phyloP scores from a whole-genome alignment of 2,888 invertebrate species.

The Adelphocoris suturalis region DNA sequence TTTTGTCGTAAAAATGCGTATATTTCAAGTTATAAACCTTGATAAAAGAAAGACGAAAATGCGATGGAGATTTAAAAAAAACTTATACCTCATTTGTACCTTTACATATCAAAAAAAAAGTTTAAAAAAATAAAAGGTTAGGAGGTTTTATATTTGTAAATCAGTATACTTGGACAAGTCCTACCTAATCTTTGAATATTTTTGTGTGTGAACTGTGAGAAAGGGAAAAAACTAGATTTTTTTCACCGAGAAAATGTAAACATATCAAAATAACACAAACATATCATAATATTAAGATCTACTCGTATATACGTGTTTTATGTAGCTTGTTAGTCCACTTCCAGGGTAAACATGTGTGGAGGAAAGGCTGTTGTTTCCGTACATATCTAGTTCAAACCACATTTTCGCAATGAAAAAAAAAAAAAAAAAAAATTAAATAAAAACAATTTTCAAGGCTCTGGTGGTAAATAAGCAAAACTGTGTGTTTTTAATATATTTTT shows the following conservation, averaged over 20 bases:
- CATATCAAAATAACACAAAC: conserved; percentile 71
- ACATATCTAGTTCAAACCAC: conserved; percentile 43
- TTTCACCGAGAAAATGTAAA: conserved; percentile 68
- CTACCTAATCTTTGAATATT: conserved; percentile 71
- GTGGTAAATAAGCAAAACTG: conserved; percentile 2
- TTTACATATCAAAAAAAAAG: conserved; percentile 68
- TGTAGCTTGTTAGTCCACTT: conserved; percentile 73
- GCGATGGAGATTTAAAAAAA: conserved; percentile 64
- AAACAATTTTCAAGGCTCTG: not conserved
- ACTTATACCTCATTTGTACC: conserved; percentile 72
- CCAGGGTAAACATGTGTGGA: conserved; percentile 73
- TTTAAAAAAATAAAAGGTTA: conserved; percentile 65
- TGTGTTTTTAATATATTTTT: conserved; percentile 61
- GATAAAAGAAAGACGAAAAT: conserved; percentile 7
- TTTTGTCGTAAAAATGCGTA: not conserved
- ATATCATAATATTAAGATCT: conserved; percentile 72
- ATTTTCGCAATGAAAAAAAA: conserved; percentile 16
- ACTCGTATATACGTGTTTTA: conserved; percentile 68
- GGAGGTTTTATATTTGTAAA: conserved; percentile 73
- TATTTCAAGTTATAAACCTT: not conserved
- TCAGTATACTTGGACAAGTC: conserved; percentile 71
- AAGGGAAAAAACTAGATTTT: conserved; percentile 29
- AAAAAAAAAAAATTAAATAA: not conserved
- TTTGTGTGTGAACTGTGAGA: conserved; percentile 51
- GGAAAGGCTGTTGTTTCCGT: conserved; percentile 67